Conservation (phyloP, 2,797 vertebrate genomes). For the Salmo trutta region DNA sequence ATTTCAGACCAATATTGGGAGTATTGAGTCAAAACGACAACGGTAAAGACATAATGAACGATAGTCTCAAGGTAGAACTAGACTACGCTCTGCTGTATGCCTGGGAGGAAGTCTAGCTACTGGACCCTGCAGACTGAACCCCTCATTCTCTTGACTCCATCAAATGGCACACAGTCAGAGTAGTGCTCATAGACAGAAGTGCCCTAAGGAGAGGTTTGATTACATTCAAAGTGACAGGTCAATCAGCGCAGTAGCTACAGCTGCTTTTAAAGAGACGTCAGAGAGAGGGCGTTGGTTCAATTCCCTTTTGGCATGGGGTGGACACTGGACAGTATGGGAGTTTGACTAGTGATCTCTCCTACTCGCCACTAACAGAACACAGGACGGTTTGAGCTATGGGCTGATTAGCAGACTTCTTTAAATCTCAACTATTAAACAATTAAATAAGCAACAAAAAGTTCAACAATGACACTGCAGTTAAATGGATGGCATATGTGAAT, state of each 20-base stretch:
- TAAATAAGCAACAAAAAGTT: background rate
- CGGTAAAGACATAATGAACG: conserved; percentile 41
- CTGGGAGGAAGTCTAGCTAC: background rate
- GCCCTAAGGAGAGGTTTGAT: too few relatives aligned
- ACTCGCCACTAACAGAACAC: background rate
- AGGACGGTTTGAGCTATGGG: background rate
- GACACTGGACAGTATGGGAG: background rate
- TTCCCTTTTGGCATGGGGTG: background rate
- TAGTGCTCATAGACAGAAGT: too few relatives aligned
- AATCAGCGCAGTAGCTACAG: background rate
- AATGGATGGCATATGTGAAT: background rate
- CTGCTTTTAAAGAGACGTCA: background rate
- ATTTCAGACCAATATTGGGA: conserved; percentile 28
- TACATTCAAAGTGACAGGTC: too few relatives aligned
- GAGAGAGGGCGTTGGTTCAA: background rate
- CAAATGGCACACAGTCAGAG: too few relatives aligned
- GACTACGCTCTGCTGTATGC: background rate
- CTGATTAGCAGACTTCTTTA: background rate
- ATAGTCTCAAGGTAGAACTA: conserved; percentile 1
- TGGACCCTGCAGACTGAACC: too few relatives aligned
- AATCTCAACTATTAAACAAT: background rate
- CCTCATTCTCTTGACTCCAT: too few relatives aligned
- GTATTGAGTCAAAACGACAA: conserved; percentile 42
- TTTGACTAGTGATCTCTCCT: background rate
- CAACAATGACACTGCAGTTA: conserved; percentile 11